A percentile compares a stretch with the other conserved stretches of the same genome.
Evolutionary conservation across 2,888 invertebrate species (phyloP).

Genomic region (Phortica magna): DNA sequence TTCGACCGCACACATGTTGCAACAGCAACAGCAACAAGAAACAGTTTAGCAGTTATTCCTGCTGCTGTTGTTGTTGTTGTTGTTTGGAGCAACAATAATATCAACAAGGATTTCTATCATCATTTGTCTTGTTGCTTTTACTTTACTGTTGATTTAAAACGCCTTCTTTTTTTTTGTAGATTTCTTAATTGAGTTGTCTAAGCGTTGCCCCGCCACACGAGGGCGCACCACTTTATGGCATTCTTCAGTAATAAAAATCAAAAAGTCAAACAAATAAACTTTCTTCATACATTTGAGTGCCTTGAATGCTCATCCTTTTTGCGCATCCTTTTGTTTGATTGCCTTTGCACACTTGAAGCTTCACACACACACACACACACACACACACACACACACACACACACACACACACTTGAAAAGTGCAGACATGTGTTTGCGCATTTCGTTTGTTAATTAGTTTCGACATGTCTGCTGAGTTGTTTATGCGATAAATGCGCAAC

Average conservation of each 20-base stretch:
- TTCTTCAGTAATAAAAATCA: too few species aligned
- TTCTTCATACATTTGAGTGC: too few species aligned
- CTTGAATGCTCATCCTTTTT: neutral
- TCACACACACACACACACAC: too few species aligned
- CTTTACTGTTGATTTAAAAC: neutral
- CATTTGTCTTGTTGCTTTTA: neutral
- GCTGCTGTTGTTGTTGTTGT: neutral
- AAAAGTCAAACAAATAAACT: too few species aligned
- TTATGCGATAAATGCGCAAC: neutral
- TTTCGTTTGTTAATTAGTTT: conserved; percentile 66
- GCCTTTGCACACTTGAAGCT: too few species aligned
- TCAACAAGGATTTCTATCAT: neutral
- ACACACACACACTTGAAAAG: too few species aligned
- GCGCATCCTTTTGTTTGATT: neutral
- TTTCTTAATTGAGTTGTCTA: neutral
- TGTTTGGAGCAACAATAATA: neutral
- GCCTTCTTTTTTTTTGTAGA: neutral
- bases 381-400: too few species aligned
- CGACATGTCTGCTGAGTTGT: conserved; percentile 29
- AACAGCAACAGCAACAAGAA: conserved; percentile 36
- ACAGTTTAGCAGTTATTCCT: neutral
- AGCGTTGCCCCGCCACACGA: neutral
- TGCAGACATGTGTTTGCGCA: neutral
- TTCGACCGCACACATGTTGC: conserved; percentile 45
- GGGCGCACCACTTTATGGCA: too few species aligned